Evolutionary conservation across 2,888 invertebrate genomes (phyloP), one percentile per base, ranked within the genome.

Genomic region (Thymelicus lineola): DNA sequence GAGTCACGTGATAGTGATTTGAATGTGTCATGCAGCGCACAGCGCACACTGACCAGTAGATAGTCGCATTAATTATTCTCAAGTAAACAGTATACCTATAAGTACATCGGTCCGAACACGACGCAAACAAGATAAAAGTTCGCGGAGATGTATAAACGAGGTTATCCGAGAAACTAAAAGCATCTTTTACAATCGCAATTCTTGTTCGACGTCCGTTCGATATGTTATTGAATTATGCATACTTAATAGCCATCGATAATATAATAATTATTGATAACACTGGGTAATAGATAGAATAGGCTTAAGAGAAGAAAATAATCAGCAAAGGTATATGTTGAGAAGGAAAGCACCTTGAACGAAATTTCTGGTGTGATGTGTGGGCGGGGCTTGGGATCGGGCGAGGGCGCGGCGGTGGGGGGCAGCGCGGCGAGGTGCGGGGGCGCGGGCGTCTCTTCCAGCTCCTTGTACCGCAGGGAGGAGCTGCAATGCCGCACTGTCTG

Each of bases 401-500:
- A 58, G 71, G 71, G 12, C 48, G 76, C 73, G 72, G 82, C 77
- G 70, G 80, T 71, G 66, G 77, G 75, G 38, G 82, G 78, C 75
- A 80, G 78, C 72, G 81, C 83, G 67, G 87, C 89, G 4, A 83
- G 82, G 28, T 77, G 80, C 68, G 71, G 70, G 45, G 75, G 81
- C 36, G 80, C 74, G 15, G 80, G 76, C 72, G 75, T 87, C 62
- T 94, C 94, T 75, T 94, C 94, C 65, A 94, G 76, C 79, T 94
- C 90, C 75, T 94, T 94, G 83, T 91, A 91, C 3, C 93, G 87
- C 65, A 93, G 80, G 57, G 93, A 92, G 69, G 93, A 95, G 80
- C 95, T 95, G 86, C 95, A 95, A 77, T 90, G 87, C 15, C 95
- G 90, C 53, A 95, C 90, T 59, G 95, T 95, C 77, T 95, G 95